Evolutionary conservation across 2,113 vertebrate species (phyloP), one percentile per base, ranked within the genome.

Genomic region (Pomatorhinus ruficollis): DNA sequence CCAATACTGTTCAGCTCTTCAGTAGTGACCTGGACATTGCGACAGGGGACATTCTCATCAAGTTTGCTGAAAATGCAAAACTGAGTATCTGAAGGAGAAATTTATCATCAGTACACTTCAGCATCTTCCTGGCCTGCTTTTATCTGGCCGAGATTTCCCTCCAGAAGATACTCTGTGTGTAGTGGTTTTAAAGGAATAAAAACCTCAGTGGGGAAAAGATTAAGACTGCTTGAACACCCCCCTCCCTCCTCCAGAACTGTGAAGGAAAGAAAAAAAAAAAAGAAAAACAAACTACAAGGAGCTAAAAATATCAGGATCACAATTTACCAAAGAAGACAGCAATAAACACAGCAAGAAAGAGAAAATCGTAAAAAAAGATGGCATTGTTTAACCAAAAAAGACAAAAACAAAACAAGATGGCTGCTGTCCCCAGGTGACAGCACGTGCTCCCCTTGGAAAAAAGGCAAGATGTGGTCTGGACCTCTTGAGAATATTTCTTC

Each of bases 161-260:
- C 23, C 15, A 63, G 27, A 56, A 56, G 31, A 27, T 24, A 49
- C 7, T 13, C 1, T 25, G 8, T 31, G 8, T 56, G 17, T 56
- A 75, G 31, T 21, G 24, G 10, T 20, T 75, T 57, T 25, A 59
- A 66, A 75, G 25, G 24, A 49, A 30, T 30, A n/a, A 84, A 59
- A 49, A 42, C 5, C 10, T 50, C 25, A 21, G 20, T 17, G 9
- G 11, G 35, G 7, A 59, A 57, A 31, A 76, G 16, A 10, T 42
- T 57, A 49, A 35, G 52, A 49, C 35, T 65, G 15, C 11, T 76
- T 57, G 61, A 57, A 21, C 0, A 0, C 1, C 8, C n/a, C 20
- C 2, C 7, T 42, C 16, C 31, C 25, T 42, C 44, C 25, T 86
- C 11, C 35, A 21, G 21, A 76, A 21, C 9, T 35, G 16, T 57